Evolutionary conservation across 2,113 vertebrate genomes (phyloP).

Genomic region (Siniperca chuatsi): DNA sequence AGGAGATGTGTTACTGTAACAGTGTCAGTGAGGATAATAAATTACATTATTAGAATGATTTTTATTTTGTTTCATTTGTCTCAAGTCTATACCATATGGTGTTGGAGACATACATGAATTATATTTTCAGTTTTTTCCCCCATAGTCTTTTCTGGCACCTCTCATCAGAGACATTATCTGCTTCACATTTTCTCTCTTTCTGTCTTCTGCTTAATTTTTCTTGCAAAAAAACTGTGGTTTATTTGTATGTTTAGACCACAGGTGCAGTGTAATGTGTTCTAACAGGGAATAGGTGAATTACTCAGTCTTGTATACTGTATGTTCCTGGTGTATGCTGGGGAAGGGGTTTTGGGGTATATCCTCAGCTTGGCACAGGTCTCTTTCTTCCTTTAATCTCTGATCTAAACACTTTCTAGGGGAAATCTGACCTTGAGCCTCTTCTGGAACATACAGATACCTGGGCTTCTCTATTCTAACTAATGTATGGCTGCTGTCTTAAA

Average conservation of each 20-base stretch:
- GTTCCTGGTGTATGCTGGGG: not conserved
- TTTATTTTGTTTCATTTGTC: not conserved
- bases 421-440: conserved; percentile 8
- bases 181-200: not conserved
- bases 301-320: not conserved
- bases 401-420: not conserved
- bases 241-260: conserved; percentile 11
- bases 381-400: not conserved
- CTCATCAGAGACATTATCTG: too few species aligned
- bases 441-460: conserved; percentile 7
- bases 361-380: not conserved
- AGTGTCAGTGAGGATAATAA: not conserved
- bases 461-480: conserved; percentile 18
- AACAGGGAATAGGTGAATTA: not conserved
- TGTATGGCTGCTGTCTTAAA: conserved; percentile 34
- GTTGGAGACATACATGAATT: not conserved
- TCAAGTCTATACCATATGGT: not conserved
- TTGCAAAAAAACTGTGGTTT: conserved; percentile 7
- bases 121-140: not conserved
- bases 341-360: conserved; percentile 2
- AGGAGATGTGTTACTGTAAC: conserved; percentile 12
- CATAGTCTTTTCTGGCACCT: not conserved
- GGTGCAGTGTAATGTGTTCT: not conserved
- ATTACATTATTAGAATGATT: not conserved
- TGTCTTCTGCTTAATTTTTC: conserved; percentile 2